phyloP scores from a whole-genome alignment of 2,888 invertebrate genomes.

The Litoditis marina region DNA sequence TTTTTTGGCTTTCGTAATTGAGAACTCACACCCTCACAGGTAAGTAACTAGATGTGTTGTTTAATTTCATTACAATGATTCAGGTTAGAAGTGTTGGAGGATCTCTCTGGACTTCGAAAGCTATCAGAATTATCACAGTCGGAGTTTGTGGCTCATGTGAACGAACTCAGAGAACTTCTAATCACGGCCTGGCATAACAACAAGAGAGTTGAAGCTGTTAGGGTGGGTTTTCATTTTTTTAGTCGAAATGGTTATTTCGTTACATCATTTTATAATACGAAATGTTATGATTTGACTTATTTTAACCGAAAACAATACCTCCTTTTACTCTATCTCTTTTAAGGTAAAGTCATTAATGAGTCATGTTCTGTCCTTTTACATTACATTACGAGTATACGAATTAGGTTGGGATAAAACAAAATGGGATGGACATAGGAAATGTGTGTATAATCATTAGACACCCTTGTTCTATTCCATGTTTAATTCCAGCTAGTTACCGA shows the following conservation, averaged over 20 bases:
- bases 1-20: no score
- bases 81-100: conserved; percentile 86
- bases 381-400: no score
- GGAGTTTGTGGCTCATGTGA: conserved; percentile 62
- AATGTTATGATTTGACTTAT: not conserved
- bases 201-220: conserved; percentile 70
- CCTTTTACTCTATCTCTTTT: no score
- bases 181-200: conserved; percentile 88
- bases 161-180: conserved; percentile 85
- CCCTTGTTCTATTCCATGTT: no score
- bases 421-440: no score
- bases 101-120: conserved; percentile 79
- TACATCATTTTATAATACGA: not conserved
- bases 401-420: no score
- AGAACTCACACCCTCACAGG: no score
- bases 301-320: no score
- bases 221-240: conserved; percentile 26
- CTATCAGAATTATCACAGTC: conserved; percentile 86
- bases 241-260: not conserved
- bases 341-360: no score
- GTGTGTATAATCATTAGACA: no score
- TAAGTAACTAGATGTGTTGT: not conserved
- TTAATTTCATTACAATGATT: conserved; percentile 7
- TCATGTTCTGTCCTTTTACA: no score
- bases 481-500: conserved; percentile 28